phyloP scores from a whole-genome alignment of 2,888 invertebrate species.

The Drosophila nr. fundita region DNA sequence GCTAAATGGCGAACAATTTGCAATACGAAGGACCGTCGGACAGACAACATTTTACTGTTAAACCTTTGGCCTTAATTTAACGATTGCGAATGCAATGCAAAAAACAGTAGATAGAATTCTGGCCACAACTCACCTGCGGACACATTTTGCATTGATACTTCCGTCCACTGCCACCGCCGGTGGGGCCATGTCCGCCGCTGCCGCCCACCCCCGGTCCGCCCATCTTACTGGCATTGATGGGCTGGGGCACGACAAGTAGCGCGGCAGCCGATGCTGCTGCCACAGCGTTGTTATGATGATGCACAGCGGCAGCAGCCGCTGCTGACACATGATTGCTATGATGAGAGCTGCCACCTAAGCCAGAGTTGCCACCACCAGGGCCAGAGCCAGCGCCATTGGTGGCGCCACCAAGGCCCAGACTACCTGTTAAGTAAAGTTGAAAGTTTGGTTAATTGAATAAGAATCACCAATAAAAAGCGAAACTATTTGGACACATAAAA shows the following conservation, averaged over 20 bases:
- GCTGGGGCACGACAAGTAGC: conserved; percentile 95
- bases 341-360: conserved; percentile 75
- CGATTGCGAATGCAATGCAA: conserved; percentile 40
- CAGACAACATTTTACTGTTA: conserved; percentile 30
- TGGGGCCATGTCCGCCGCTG: conserved; percentile 81
- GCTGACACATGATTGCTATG: conserved; percentile 85
- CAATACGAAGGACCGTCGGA: conserved; percentile 47
- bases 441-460: not conserved
- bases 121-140: conserved; percentile 92
- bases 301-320: conserved; percentile 70
- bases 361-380: conserved; percentile 76
- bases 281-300: conserved; percentile 86
- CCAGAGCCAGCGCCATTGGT: conserved; percentile 77
- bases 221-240: conserved; percentile 90
- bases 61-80: conserved; percentile 51
- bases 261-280: conserved; percentile 87
- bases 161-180: conserved; percentile 85
- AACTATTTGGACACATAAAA: not conserved
- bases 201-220: conserved; percentile 76
- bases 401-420: conserved; percentile 61
- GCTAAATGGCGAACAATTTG: conserved; percentile 46
- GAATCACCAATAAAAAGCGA: not conserved
- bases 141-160: conserved; percentile 99
- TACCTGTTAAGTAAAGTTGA: conserved; percentile 58
- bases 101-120: conserved; percentile 24